phyloP scores from a whole-genome alignment of 2,797 vertebrate species.

The Loris lydekkerianus region DNA sequence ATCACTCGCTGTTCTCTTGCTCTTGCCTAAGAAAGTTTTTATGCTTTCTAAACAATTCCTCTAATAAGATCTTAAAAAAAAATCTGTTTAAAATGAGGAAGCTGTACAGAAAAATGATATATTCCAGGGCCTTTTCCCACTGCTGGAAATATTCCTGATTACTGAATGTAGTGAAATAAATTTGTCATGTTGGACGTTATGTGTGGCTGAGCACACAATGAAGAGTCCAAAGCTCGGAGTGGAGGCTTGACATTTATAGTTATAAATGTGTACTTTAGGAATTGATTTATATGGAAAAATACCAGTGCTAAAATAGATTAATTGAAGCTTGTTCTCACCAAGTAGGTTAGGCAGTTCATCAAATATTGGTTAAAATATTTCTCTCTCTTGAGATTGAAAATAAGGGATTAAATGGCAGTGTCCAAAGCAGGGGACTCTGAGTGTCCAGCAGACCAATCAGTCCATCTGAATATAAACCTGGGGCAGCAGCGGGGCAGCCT shows the following conservation, averaged over 20 bases:
- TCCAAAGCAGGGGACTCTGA: neutral
- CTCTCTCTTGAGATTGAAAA: neutral
- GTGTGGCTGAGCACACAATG: fast-evolving
- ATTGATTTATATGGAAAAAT: constrained; percentile 36
- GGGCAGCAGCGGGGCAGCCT: neutral
- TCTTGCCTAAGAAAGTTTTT: neutral
- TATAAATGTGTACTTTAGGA: constrained; percentile 22
- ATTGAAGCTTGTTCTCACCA: constrained; percentile 53
- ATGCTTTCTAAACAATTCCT: neutral
- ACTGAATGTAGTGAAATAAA: constrained; percentile 14
- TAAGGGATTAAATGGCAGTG: neutral
- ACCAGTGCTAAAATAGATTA: neutral
- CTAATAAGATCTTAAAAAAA: neutral
- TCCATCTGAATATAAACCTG: neutral
- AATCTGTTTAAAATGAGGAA: neutral
- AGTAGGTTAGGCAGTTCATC: constrained; percentile 53
- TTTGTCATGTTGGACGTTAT: neutral
- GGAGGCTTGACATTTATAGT: constrained; percentile 28
- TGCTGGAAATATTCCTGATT: neutral
- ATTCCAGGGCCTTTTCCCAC: neutral
- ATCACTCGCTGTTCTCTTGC: fast-evolving
- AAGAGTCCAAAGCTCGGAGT: neutral
- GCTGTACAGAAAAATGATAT: neutral
- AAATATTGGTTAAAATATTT: constrained; percentile 39
- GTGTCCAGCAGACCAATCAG: fast-evolving